A percentile compares a stretch with the other conserved stretches of the same genome.
Evolutionary conservation across 2,797 vertebrate genomes (phyloP).

Genomic region (Eulemur mongoz): DNA sequence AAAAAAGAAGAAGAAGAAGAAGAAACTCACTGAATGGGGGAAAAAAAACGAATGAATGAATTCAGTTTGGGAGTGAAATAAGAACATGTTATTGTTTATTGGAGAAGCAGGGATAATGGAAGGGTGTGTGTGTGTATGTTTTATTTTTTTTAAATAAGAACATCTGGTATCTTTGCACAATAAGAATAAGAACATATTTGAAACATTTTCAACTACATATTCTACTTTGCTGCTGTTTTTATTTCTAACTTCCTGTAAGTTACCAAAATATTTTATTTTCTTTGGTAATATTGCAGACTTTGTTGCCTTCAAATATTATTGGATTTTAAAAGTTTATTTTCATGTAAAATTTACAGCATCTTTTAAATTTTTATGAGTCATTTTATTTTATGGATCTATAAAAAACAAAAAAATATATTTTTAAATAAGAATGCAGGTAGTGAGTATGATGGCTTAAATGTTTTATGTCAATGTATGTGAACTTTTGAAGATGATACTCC

Average conservation of each 20-base stretch:
- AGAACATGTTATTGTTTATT: not conserved
- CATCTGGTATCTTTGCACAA: not conserved
- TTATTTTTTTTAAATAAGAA: not conserved
- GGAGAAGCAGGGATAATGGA: not conserved
- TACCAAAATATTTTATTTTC: not conserved
- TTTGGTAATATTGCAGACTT: not conserved
- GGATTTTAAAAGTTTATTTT: conserved; percentile 62
- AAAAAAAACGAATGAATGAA: not conserved
- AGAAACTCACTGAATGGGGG: not conserved
- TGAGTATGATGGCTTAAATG: not conserved
- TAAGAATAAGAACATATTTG: not conserved
- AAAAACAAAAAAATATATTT: conserved; percentile 9
- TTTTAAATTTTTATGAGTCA: conserved; percentile 61
- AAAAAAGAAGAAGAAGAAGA: not conserved
- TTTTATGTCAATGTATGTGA: not conserved
- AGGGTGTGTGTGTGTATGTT: not conserved
- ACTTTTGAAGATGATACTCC: not conserved
- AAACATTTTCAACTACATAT: not conserved
- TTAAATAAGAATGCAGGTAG: not conserved
- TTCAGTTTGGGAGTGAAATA: not conserved
- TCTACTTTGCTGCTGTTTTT: not conserved
- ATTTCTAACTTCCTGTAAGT: not conserved
- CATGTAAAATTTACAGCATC: conserved; percentile 24
- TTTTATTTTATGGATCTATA: conserved; percentile 61
- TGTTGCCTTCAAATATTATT: conserved; percentile 35